Evolutionary conservation across 2,797 vertebrate genomes (phyloP).

Genomic region (Micropoecilia bifurca): DNA sequence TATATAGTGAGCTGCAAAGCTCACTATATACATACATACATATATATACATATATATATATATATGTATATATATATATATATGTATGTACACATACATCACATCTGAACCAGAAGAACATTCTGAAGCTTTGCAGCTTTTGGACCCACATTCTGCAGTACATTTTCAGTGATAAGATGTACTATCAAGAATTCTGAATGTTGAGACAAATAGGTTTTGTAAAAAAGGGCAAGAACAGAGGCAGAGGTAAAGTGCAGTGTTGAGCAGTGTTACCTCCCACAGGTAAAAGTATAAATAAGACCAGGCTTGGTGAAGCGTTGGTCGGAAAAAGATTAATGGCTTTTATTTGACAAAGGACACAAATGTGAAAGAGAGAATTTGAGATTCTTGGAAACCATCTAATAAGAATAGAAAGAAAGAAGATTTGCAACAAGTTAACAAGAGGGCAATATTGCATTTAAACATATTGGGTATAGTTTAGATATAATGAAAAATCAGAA

Average conservation of each 20-base stretch:
- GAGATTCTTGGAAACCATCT: conserved; percentile 9
- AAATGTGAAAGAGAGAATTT: conserved; percentile 7
- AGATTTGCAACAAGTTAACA: not conserved
- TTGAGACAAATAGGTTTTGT: conserved; percentile 18
- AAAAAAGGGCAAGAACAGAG: conserved; percentile 16
- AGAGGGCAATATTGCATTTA: not conserved
- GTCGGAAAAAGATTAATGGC: conserved; percentile 21
- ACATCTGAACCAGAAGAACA: conserved; percentile 5
- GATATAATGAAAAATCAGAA: not conserved
- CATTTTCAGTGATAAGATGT: conserved; percentile 10
- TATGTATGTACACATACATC: not conserved
- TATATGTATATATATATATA: too few species aligned
- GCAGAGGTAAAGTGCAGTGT: not conserved
- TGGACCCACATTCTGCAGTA: conserved; percentile 12
- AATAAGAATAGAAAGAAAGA: not conserved
- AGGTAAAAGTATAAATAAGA: conserved; percentile 33
- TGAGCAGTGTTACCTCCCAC: conserved; percentile 2
- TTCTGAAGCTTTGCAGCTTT: conserved; percentile 5
- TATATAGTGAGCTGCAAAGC: too few species aligned
- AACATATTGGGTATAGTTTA: not conserved
- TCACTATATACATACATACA: not conserved
- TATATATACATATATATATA: too few species aligned
- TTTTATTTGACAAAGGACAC: conserved; percentile 49
- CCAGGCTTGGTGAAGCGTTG: conserved; percentile 6
- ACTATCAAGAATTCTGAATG: conserved; percentile 10